Evolutionary conservation across 2,888 invertebrate genomes (phyloP).

Genomic region (Phortica magna): DNA sequence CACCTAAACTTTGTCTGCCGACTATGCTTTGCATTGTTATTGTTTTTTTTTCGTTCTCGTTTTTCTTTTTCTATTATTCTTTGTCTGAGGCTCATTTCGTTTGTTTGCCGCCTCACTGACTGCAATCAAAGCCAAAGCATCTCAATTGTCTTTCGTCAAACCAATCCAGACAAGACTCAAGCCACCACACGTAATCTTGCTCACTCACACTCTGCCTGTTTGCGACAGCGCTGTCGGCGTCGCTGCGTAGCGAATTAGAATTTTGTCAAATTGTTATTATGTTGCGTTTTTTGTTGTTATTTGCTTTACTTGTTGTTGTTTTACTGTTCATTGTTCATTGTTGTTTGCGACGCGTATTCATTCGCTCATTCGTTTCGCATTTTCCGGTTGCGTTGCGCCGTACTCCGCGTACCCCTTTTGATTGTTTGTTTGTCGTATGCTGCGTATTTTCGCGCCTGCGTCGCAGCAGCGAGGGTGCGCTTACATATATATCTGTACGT

Average conservation of each 20-base stretch:
- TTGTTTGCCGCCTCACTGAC: conserved; percentile 68
- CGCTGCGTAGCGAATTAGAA: conserved; percentile 75
- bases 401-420: conserved; percentile 59
- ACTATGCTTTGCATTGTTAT: background rate
- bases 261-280: conserved; percentile 77
- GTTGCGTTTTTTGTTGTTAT: conserved; percentile 55
- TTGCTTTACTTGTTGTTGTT: conserved; percentile 65
- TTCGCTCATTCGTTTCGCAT: conserved; percentile 74
- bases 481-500: conserved; percentile 31
- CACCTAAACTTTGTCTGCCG: background rate
- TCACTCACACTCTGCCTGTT: background rate
- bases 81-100: conserved; percentile 42
- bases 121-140: conserved; percentile 61
- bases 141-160: conserved; percentile 17
- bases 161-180: background rate
- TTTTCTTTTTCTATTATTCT: conserved; percentile 65
- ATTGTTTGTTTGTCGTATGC: background rate
- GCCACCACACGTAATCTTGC: background rate
- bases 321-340: no score
- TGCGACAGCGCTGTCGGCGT: background rate
- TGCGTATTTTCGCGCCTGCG: conserved; percentile 59
- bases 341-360: conserved; percentile 64
- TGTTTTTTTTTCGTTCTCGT: background rate
- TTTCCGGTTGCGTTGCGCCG: no score
- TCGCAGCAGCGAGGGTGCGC: conserved; percentile 30